These are phyloP conservation scores for Drymodes brunneopygia DNA, from an alignment of 2,113 vertebrate species.

Conservation along the genomic window DNA sequence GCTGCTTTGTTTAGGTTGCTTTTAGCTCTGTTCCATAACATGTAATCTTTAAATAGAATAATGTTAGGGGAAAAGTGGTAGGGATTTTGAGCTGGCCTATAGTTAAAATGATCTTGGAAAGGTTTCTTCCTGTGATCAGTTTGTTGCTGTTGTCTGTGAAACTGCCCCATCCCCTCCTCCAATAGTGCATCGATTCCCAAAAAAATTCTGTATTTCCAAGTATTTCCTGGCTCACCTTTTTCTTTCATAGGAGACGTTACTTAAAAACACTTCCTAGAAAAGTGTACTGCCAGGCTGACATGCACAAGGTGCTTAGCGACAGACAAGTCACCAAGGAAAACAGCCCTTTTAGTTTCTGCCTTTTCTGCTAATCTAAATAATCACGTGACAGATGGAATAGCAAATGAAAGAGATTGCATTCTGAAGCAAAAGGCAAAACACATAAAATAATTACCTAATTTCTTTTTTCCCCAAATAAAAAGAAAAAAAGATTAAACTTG, in stretches of 20 bases:
- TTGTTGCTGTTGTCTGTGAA: background rate
- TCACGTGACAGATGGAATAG: background rate
- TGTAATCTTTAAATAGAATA: background rate
- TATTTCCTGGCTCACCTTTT: background rate
- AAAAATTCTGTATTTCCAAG: background rate
- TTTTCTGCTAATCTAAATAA: background rate
- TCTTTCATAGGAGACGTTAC: background rate
- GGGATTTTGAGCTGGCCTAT: background rate
- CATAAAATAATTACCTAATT: background rate
- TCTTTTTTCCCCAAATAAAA: background rate
- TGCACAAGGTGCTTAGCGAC: background rate
- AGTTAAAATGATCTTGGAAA: background rate
- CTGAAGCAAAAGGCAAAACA: background rate
- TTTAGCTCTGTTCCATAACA: background rate
- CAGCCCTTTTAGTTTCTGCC: background rate
- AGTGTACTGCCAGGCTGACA: background rate
- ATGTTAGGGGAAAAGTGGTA: background rate
- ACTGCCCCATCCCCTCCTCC: background rate
- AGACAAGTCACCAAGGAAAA: background rate
- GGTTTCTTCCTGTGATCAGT: background rate
- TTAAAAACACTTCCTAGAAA: background rate
- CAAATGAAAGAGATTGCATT: background rate
- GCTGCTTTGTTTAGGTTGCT: background rate
- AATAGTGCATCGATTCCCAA: accelerated
- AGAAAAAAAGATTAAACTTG: background rate